Evolutionary conservation across 2,797 vertebrate species (phyloP), one percentile per base, ranked within the genome.

Genomic region (Telmatherina bonti): DNA sequence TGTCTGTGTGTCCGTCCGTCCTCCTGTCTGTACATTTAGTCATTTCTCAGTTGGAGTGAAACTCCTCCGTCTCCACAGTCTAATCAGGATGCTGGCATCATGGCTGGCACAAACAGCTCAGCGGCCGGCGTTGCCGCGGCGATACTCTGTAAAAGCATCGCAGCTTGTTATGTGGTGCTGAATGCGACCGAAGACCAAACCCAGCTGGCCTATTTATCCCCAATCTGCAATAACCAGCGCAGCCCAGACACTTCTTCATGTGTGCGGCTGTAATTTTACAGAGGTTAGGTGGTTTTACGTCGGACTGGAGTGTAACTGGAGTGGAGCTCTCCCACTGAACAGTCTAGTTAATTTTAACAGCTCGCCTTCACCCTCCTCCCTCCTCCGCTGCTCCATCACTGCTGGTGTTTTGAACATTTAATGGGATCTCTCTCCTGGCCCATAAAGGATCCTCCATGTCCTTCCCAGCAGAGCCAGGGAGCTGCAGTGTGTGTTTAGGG

Each of bases 401-500:
- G 76, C 79, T 70, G 75, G 83, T 81, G 85, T 91, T 92, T 88
- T 90, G 86, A 91, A 92, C 82, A 78, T 90, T 94, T 93, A 93
- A 92, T 91, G 62, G 91, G 80, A 83, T 85, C 84, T 76, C 84
- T 91, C 84, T 85, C 74, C 68, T 87, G 38, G 41, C 87, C 83
- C 85, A 80, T 93, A 93, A 94, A 93, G 83, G 87, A 91, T 94
- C 87, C 82, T 92, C 90, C 88, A 68, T 93, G 95, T 95, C 95
- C 93, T 92, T 95, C n/a, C 93, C 88, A 91, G 94, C 94, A 92
- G 87, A 94, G 92, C 86, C 85, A 90, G 89, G 91, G 91, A 94
- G 93, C 38, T 41, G 12, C 16, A 16, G 38, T 16, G 38, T 41
- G 38, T 16, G 15, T 43, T 43, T 30, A 24, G 35, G 72, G 77